phyloP scores from a whole-genome alignment of 1,140 invertebrate species.

The Zaprionus lachaisei region DNA sequence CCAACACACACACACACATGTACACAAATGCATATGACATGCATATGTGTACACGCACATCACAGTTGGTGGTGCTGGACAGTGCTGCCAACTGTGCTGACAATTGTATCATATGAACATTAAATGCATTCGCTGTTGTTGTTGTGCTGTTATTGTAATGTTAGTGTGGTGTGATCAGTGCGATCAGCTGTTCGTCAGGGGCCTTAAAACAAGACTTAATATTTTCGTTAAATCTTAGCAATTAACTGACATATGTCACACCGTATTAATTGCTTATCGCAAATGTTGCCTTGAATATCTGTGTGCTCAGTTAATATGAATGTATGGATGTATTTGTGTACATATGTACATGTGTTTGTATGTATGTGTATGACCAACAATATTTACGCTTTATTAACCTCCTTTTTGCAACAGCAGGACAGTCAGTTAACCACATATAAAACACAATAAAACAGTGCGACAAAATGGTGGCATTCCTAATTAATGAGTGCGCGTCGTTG shows the following conservation, averaged over 20 bases:
- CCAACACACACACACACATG: slow-evolving; percentile 2
- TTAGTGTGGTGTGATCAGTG: slow-evolving; percentile 32
- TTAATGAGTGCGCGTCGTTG: slow-evolving; percentile 30
- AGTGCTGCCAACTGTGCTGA: slow-evolving; percentile 41
- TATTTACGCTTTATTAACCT: slow-evolving; percentile 23
- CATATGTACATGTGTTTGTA: slow-evolving; percentile 5
- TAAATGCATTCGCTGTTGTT: slow-evolving; percentile 26
- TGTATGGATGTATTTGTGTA: not conserved
- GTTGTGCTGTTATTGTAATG: slow-evolving; percentile 20
- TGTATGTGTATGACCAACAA: slow-evolving; percentile 8
- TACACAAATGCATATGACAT: not conserved
- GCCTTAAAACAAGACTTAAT: slow-evolving; percentile 22
- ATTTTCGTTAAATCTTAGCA: slow-evolving; percentile 25
- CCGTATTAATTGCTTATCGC: slow-evolving; percentile 25
- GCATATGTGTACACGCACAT: slow-evolving; percentile 5
- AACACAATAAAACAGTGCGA: slow-evolving; percentile 10
- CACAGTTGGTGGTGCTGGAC: slow-evolving; percentile 16
- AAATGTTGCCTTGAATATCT: slow-evolving; percentile 25
- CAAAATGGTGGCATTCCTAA: slow-evolving; percentile 39
- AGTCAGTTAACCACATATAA: slow-evolving; percentile 21
- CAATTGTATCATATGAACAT: slow-evolving; percentile 37
- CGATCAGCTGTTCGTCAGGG: slow-evolving; percentile 41
- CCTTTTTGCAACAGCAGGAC: slow-evolving; percentile 33
- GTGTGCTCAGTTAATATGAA: slow-evolving; percentile 8
- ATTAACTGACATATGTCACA: slow-evolving; percentile 12